Evolutionary conservation across 1,140 invertebrate species (phyloP).

Genomic region (Drosophila mauritiana): DNA sequence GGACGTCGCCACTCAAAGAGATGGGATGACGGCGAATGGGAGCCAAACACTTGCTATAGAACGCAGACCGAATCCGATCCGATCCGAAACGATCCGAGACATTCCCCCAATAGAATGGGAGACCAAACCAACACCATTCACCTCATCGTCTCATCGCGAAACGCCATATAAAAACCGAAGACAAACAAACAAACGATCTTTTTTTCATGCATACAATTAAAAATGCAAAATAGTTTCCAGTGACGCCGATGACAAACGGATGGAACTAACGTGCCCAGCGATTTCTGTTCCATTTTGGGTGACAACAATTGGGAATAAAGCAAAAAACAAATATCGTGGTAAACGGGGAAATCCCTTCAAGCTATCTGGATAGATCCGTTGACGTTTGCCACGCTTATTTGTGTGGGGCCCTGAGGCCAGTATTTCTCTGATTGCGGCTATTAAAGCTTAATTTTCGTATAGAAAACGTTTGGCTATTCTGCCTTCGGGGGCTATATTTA

Average conservation of each 20-base stretch:
- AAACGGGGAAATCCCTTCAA: conserved; percentile 49
- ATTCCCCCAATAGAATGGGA: conserved; percentile 57
- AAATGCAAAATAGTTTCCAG: conserved; percentile 68
- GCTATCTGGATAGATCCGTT: conserved; percentile 35
- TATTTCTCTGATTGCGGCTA: conserved; percentile 49
- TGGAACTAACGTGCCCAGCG: conserved; percentile 27
- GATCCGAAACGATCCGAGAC: conserved; percentile 20
- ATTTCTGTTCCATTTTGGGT: conserved; percentile 48
- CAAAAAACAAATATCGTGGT: conserved; percentile 2
- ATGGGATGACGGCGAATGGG: conserved; percentile 44
- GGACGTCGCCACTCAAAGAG: conserved; percentile 29
- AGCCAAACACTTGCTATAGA: conserved; percentile 63
- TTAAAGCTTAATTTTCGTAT: conserved; percentile 55
- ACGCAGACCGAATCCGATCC: background rate
- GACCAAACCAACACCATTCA: conserved; percentile 66
- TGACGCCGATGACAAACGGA: conserved; percentile 48
- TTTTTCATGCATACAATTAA: conserved; percentile 68
- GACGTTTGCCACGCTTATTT: conserved; percentile 58
- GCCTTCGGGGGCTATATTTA: conserved; percentile 18
- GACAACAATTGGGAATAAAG: conserved; percentile 54
- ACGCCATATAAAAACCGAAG: conserved; percentile 44
- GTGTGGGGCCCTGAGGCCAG: conserved; percentile 9
- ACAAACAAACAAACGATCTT: conserved; percentile 49
- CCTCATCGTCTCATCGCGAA: conserved; percentile 15
- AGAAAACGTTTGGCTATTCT: conserved; percentile 30